These are phyloP conservation scores for Drepanosiphum platanoidis DNA, from an alignment of 2,888 invertebrate species.

Conservation along the genomic window DNA sequence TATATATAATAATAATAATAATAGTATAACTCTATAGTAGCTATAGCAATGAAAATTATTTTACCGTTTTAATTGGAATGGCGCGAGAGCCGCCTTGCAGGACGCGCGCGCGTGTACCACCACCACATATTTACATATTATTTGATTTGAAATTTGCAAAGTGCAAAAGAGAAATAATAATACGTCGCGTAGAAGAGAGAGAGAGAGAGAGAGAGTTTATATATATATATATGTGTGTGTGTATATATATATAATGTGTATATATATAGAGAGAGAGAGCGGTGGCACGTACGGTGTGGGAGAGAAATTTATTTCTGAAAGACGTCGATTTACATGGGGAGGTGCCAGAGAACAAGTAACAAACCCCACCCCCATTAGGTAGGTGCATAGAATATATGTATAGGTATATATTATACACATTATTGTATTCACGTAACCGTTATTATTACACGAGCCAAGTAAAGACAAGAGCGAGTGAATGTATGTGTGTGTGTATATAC, in stretches of 20 bases:
- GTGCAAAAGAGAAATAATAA: slow-evolving; percentile 6
- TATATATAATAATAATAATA: too few species aligned
- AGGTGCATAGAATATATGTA: background rate
- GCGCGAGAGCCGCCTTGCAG: background rate
- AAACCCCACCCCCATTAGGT: background rate
- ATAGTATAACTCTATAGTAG: background rate
- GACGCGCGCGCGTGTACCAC: too few species aligned
- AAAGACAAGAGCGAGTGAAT: slow-evolving; percentile 17
- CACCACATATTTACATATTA: too few species aligned
- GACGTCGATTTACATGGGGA: slow-evolving; percentile 16
- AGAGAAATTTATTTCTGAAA: background rate
- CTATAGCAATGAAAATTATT: background rate
- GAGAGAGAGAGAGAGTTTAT: too few species aligned
- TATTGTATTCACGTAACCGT: slow-evolving; percentile 13
- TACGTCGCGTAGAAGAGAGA: too few species aligned
- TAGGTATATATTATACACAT: background rate
- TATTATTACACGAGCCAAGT: background rate
- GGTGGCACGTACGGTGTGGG: too few species aligned
- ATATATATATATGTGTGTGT: too few species aligned
- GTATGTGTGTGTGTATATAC: too few species aligned
- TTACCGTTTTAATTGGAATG: slow-evolving; percentile 25
- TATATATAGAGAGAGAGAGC: too few species aligned
- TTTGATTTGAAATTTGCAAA: slow-evolving; percentile 16
- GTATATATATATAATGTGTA: too few species aligned
- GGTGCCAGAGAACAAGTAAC: slow-evolving; percentile 22